Conservation (phyloP, 1,140 invertebrate genomes). For the Trachelipus rathkii region DNA sequence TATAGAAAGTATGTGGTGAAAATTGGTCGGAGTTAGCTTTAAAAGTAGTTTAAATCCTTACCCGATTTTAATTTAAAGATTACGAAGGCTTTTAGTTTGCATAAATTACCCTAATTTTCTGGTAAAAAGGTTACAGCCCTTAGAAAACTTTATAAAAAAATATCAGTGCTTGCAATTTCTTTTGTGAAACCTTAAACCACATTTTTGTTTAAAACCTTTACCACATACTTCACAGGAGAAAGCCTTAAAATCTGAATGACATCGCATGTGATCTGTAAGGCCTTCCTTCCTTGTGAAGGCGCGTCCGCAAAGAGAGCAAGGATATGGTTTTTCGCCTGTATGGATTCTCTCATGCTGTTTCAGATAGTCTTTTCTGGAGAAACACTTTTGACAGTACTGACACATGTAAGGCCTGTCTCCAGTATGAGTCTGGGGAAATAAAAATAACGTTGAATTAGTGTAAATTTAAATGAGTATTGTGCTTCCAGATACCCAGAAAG, state of each 20-base stretch:
- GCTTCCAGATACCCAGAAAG: too few species aligned
- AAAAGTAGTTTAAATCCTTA: too few species aligned
- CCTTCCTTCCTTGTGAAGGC: conserved; percentile 44
- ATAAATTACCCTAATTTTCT: too few species aligned
- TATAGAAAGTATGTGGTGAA: too few species aligned
- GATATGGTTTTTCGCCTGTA: conserved; percentile 44
- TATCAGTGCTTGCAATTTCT: conserved; percentile 42
- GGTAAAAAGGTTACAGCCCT: too few species aligned
- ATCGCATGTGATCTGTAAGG: conserved; percentile 45
- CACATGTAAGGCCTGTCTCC: conserved; percentile 46
- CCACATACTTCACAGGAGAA: conserved; percentile 43
- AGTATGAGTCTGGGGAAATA: conserved; percentile 56
- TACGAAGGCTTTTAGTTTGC: too few species aligned
- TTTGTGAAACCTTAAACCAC: conserved; percentile 43
- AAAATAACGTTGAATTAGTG: too few species aligned
- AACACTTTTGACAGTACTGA: conserved; percentile 44
- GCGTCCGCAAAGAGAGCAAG: conserved; percentile 40
- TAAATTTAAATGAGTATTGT: too few species aligned
- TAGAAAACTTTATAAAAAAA: neutral
- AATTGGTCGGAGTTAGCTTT: too few species aligned
- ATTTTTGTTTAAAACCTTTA: conserved; percentile 45
- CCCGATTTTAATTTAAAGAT: too few species aligned
- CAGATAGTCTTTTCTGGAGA: conserved; percentile 47
- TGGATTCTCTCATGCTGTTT: conserved; percentile 45
- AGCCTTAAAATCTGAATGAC: conserved; percentile 45